Evolutionary conservation across 2,888 invertebrate genomes (phyloP).

Genomic region (Nectonema munidae): DNA sequence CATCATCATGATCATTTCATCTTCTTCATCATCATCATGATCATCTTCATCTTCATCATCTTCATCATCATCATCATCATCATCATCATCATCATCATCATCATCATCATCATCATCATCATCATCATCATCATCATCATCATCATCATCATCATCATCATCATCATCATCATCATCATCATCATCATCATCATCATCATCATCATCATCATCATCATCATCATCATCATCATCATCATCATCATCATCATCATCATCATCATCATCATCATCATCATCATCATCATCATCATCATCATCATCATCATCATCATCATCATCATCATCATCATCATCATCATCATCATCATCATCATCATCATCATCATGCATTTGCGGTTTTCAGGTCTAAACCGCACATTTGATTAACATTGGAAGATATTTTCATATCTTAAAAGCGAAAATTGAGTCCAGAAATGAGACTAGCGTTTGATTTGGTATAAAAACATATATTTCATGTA

Average conservation of each 20-base stretch:
- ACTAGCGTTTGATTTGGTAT: too few species aligned
- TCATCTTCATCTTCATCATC: slow-evolving; percentile 20
- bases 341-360: slow-evolving; percentile 10
- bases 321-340: slow-evolving; percentile 9
- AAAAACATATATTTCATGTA: too few species aligned
- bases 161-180: too few species aligned
- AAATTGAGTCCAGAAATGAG: too few species aligned
- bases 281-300: too few species aligned
- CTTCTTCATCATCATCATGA: slow-evolving; percentile 21
- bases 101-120: slow-evolving; percentile 19
- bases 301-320: slow-evolving; percentile 15
- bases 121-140: slow-evolving; percentile 15
- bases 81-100: slow-evolving; percentile 31
- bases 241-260: too few species aligned
- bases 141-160: slow-evolving; percentile 25
- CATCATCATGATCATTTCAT: slow-evolving; percentile 22
- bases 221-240: too few species aligned
- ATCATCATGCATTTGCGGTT: neutral
- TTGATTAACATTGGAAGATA: neutral
- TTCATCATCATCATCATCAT: slow-evolving; percentile 30
- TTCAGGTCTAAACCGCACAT: neutral
- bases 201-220: too few species aligned
- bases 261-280: too few species aligned
- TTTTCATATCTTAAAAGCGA: neutral
- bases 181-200: too few species aligned